These are phyloP conservation scores for Sarcoramphus papa DNA, from an alignment of 2,797 vertebrate genomes.

Conservation along the genomic window DNA sequence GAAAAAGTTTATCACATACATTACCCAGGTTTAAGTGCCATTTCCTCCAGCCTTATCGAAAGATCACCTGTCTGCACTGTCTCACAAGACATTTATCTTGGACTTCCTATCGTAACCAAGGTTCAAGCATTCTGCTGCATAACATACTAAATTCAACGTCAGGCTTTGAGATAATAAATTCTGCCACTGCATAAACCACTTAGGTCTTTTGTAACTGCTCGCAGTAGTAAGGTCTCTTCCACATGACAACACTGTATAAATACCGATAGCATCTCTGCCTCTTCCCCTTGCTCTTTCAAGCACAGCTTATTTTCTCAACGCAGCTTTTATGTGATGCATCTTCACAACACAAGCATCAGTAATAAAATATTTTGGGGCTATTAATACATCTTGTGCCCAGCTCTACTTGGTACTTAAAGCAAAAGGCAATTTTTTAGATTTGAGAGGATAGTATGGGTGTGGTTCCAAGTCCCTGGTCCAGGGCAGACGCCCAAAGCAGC, in stretches of 20 bases:
- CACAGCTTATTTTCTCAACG: background rate
- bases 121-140: background rate
- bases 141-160: accelerated
- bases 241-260: accelerated
- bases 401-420: background rate
- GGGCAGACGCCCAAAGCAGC: background rate
- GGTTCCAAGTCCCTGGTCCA: background rate
- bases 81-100: background rate
- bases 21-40: background rate
- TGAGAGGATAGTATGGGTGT: accelerated
- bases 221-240: background rate
- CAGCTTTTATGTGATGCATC: background rate
- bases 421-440: background rate
- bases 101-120: background rate
- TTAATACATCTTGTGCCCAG: background rate
- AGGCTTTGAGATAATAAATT: background rate
- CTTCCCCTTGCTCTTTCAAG: background rate
- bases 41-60: background rate
- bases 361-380: background rate
- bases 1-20: background rate
- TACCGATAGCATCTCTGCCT: background rate
- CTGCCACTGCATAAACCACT: background rate
- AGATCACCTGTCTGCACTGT: background rate
- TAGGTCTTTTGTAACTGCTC: background rate
- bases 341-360: background rate